Base-by-base conservation (phyloP, 2,888 invertebrate species). In the Kryphioiulus occultus region DNA sequence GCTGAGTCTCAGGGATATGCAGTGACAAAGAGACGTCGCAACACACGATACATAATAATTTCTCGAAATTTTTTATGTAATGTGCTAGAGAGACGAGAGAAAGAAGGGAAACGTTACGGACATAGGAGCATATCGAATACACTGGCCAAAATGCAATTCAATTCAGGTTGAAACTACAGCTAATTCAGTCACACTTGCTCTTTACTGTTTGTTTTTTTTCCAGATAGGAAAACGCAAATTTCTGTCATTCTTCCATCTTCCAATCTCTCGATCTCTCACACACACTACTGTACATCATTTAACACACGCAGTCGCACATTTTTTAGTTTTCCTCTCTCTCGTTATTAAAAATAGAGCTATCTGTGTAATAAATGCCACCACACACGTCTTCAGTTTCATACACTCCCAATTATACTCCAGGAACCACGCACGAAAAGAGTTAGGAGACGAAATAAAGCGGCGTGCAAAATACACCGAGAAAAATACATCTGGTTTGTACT, bases 191-290 rank as follows among this genome's bases (percentile, higher is more conserved):
- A 78, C 30, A 30, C 78, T 30, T 30, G 30, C 30, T 78, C 30
- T 22, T 68, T 9, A 12, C 12, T n/a, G n/a, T n/a, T n/a, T n/a
- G n/a, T 44, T 68, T 30, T 22, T 83, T 35, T 83, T 83, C 30
- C 35, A 83, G 30, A 26, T 9, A 30, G 83, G 83, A 83, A 83
- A 26, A 26, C 17, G 19, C 19, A 30, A 22, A 53, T 39, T 85
- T 39, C 42, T 85, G 22, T 42, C 85, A 42, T 44, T 85, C 85
- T 84, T 84, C 68, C 26, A 30, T 32, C 78, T 32, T 78, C 78
- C 78, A 78, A 32, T 85, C 85, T 85, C 85, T 85, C 85, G 39
- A 26, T 85, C 85, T 44, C 85, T 85, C 85, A 42, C 85, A 85
- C 44, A 85, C 42, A 39, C 39, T 85, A 85, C 85, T 42, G 85